phyloP scores from a whole-genome alignment of 2,888 invertebrate species.

The Antitype chi region DNA sequence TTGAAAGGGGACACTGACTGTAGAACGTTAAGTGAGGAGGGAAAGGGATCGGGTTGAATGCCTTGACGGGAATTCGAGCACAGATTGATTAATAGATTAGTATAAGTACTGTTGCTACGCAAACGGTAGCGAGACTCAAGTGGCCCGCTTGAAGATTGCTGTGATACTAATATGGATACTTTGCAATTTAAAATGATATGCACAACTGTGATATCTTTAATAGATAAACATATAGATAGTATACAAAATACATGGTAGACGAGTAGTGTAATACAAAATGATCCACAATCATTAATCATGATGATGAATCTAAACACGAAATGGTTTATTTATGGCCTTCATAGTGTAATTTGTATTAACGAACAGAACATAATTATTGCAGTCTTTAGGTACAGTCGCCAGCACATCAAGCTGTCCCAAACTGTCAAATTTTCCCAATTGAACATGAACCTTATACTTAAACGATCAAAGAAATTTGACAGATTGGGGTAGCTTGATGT shows the following conservation, averaged over 20 bases:
- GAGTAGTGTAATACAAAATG: not conserved
- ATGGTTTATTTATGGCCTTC: not conserved
- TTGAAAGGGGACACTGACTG: conserved; percentile 14
- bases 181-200: conserved; percentile 15
- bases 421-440: no score
- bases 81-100: not conserved
- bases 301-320: conserved; percentile 10
- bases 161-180: conserved; percentile 2
- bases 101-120: conserved; percentile 26
- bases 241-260: not conserved
- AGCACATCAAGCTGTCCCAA: no score
- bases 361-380: not conserved
- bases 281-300: not conserved
- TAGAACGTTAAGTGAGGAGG: not conserved
- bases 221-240: conserved; percentile 11
- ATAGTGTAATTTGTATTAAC: not conserved
- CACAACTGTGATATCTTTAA: conserved; percentile 8
- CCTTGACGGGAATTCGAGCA: not conserved
- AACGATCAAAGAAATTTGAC: no score
- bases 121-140: not conserved
- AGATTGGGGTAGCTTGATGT: no score
- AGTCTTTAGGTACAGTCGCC: not conserved
- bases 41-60: conserved; percentile 5
- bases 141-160: not conserved
- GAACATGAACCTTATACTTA: no score